Base-by-base conservation (phyloP, 2,797 vertebrate species). In the Kryptolebias ocellatus region DNA sequence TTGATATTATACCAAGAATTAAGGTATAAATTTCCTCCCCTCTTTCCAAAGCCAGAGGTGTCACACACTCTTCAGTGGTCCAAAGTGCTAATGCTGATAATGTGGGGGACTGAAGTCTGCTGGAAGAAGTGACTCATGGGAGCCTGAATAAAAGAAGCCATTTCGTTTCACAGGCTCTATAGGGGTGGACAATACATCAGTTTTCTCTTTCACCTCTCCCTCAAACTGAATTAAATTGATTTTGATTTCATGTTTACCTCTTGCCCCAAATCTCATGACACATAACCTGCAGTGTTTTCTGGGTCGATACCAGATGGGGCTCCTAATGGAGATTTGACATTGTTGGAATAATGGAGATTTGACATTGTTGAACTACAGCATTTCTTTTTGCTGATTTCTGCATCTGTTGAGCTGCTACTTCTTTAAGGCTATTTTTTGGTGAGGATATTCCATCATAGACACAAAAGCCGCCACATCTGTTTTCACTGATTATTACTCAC, bases 201-300 rank as follows among this genome's bases (percentile, higher is more conserved):
- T 74, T 84, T 76, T 64, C 65, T 74, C 65, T 76, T 70, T 58
- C 59, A 62, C 58, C 65, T 55, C 63, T 46, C 54, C 74, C 76
- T 85, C 73, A 86, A 90, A 91, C 69, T 67, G 81, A 90, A 88
- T 90, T 69, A 83, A 71, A 78, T 79, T 78, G 72, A 88, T 89
- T 89, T 70, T 90, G 82, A 89, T 90, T 87, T 89, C 63, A 78
- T 82, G 76, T 88, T 91, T 89, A 89, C 86, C 83, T 85, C 89
- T 84, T 74, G 65, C 65, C 81, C 79, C 37, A 78, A 88, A 84
- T 83, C 81, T 84, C 76, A 67, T 65, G 83, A 78, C 67, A 77
- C 80, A 59, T 65, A 80, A 56, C 37, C 78, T 67, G 72, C 63
- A 58, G 79, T 74, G 65, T 80, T 83, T 76, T 83, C 74, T 84